Conservation (phyloP, 2,113 vertebrate genomes). For the Ciconia stormi region DNA sequence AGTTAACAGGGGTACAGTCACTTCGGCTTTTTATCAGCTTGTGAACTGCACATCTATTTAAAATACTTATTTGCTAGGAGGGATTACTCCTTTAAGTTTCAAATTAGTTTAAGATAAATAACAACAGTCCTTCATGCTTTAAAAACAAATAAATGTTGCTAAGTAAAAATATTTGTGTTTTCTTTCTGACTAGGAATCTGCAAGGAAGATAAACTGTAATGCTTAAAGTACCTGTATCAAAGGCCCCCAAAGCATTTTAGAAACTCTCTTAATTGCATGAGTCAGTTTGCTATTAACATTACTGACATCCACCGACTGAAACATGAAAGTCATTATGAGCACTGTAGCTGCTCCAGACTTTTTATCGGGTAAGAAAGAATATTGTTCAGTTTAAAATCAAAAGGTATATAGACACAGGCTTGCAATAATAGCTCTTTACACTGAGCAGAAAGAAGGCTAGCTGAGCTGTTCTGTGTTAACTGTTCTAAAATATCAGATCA, state of each 20-base stretch:
- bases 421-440: not conserved
- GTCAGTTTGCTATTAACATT: not conserved
- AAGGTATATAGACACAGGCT: not conserved
- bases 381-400: not conserved
- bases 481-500: not conserved
- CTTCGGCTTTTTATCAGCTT: not conserved
- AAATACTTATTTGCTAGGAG: not conserved
- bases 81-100: not conserved
- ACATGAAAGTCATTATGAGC: not conserved
- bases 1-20: not conserved
- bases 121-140: not conserved
- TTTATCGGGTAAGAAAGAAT: not conserved
- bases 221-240: not conserved
- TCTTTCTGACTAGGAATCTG: not conserved
- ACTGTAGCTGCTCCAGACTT: not conserved
- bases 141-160: not conserved
- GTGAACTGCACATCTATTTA: not conserved
- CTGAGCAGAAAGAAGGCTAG: not conserved
- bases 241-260: not conserved
- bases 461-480: not conserved
- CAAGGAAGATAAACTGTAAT: not conserved
- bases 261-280: not conserved
- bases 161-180: not conserved
- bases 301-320: not conserved
- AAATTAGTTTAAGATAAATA: not conserved